phyloP scores from a whole-genome alignment of 30 jellyfish, hydroid and myxozoan species.

The Cassiopea xamachana region DNA sequence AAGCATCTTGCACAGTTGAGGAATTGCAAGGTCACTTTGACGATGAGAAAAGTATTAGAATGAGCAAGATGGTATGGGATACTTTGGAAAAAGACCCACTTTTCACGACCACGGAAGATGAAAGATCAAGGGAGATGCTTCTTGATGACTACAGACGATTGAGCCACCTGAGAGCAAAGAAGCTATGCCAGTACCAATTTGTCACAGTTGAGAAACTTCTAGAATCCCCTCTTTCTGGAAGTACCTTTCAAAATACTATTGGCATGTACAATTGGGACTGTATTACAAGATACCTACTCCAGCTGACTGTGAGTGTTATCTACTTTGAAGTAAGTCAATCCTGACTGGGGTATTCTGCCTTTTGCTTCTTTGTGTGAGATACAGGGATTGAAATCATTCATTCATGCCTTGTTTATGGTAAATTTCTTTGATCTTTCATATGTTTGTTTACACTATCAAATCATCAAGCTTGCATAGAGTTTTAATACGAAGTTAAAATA shows the following conservation, averaged over 20 bases:
- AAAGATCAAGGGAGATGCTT: slow-evolving; percentile 43
- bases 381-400: neutral
- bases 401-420: neutral
- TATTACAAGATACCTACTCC: slow-evolving; percentile 61
- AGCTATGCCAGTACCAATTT: slow-evolving; percentile 73
- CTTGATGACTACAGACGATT: slow-evolving; percentile 72
- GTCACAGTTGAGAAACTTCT: slow-evolving; percentile 54
- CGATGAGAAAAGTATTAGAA: slow-evolving; percentile 41
- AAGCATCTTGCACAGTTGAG: slow-evolving; percentile 33
- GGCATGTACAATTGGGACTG: slow-evolving; percentile 73
- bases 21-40: slow-evolving; percentile 53
- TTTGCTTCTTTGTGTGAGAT: too few species aligned
- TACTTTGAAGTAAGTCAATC: too few species aligned
- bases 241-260: slow-evolving; percentile 63
- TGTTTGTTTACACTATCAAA: slow-evolving; percentile 73
- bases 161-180: slow-evolving; percentile 63
- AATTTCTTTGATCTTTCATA: slow-evolving; percentile 1
- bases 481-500: slow-evolving; percentile 52
- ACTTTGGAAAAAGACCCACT: slow-evolving; percentile 86
- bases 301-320: slow-evolving; percentile 57
- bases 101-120: slow-evolving; percentile 54
- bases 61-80: slow-evolving; percentile 29
- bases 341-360: too few species aligned
- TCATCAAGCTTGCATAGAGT: slow-evolving; percentile 49
- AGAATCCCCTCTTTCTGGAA: slow-evolving; percentile 56